These are phyloP conservation scores for Ramphastos sulfuratus DNA, from an alignment of 2,113 vertebrate genomes.

Conservation along the genomic window DNA sequence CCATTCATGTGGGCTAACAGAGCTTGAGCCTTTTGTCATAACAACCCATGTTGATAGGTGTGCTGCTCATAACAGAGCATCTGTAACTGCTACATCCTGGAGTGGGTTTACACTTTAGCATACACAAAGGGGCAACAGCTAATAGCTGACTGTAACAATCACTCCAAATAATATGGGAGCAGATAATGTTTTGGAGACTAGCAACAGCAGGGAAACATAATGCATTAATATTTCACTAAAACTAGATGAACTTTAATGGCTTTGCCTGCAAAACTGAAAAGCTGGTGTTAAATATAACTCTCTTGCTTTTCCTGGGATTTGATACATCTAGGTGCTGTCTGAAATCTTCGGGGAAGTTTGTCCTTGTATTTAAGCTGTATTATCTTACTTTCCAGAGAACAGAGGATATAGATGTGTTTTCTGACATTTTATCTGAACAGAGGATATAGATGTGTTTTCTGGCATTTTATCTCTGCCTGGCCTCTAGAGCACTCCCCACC, in stretches of 20 bases:
- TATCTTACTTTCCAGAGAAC: not conserved
- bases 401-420: not conserved
- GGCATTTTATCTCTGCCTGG: slow-evolving; percentile 21
- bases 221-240: not conserved
- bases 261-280: not conserved
- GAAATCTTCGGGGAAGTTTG: not conserved
- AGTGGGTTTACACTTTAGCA: slow-evolving; percentile 58
- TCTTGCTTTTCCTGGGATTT: not conserved
- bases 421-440: slow-evolving; percentile 34
- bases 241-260: not conserved
- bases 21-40: slow-evolving; percentile 5
- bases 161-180: not conserved
- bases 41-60: not conserved
- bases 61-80: slow-evolving; percentile 20
- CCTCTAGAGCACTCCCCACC: not conserved
- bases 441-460: not conserved
- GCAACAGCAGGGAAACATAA: not conserved
- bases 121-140: slow-evolving; percentile 43
- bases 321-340: not conserved
- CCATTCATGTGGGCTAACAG: not conserved
- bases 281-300: not conserved
- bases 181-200: not conserved
- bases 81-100: slow-evolving; percentile 40
- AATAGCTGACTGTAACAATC: slow-evolving; percentile 1
- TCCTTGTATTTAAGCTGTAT: not conserved